Evolutionary conservation across 2,888 invertebrate species (phyloP).

Genomic region (Agrypnus murinus): DNA sequence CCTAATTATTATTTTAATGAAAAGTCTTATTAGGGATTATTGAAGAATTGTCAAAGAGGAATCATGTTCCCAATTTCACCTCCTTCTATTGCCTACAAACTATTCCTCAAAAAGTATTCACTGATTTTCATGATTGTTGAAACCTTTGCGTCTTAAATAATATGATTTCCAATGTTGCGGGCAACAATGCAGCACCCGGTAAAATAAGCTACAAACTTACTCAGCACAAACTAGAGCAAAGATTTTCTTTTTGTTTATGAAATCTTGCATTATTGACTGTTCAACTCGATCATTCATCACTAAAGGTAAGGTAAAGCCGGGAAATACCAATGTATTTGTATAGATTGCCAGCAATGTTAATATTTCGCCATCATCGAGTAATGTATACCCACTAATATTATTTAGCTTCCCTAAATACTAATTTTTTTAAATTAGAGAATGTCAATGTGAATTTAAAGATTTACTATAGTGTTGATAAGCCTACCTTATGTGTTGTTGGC

Average conservation of each 20-base stretch:
- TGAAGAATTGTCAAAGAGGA: too few relatives aligned
- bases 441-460: background rate
- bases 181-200: too few relatives aligned
- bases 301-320: conserved; percentile 87
- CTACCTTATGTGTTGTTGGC: conserved; percentile 68
- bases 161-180: background rate
- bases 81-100: too few relatives aligned
- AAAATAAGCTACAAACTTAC: conserved; percentile 65
- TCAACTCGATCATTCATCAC: conserved; percentile 73
- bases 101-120: too few relatives aligned
- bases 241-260: conserved; percentile 76
- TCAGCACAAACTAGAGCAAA: conserved; percentile 78
- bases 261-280: conserved; percentile 75
- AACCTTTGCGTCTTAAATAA: background rate
- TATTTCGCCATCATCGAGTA: conserved; percentile 68
- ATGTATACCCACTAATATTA: conserved; percentile 67
- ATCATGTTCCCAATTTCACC: too few relatives aligned
- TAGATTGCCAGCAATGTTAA: conserved; percentile 65
- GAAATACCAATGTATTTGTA: conserved; percentile 78
- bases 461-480: background rate
- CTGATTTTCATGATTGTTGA: too few relatives aligned
- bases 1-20: too few relatives aligned
- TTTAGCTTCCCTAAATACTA: conserved; percentile 69
- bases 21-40: too few relatives aligned
- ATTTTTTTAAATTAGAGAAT: conserved; percentile 41